These are phyloP conservation scores for Porphyrio hochstetteri DNA, from an alignment of 2,113 vertebrate genomes.

Conservation along the genomic window DNA sequence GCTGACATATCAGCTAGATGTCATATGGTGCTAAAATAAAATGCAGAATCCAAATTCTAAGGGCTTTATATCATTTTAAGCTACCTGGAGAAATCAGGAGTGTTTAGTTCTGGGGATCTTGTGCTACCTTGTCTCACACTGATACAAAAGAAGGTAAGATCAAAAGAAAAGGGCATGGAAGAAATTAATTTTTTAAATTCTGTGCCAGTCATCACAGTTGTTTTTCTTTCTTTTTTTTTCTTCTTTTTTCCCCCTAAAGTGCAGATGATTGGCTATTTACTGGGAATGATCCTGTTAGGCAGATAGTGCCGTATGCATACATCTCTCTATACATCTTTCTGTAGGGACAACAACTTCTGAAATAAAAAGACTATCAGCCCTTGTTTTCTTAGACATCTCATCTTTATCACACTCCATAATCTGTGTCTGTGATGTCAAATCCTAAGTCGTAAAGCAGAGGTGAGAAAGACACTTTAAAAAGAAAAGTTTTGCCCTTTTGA, in stretches of 20 bases:
- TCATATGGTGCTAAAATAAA: background rate
- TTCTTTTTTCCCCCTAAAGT: background rate
- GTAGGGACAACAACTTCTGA: background rate
- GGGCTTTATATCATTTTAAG: background rate
- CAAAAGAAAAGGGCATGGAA: background rate
- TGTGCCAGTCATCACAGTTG: background rate
- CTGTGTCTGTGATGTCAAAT: background rate
- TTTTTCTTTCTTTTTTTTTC: background rate
- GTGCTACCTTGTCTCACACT: background rate
- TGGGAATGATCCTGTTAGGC: conserved; percentile 11
- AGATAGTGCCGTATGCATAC: background rate
- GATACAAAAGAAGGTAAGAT: background rate
- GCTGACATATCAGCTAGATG: background rate
- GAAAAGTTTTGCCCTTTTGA: background rate
- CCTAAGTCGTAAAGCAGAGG: background rate
- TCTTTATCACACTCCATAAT: background rate
- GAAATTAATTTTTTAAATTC: background rate
- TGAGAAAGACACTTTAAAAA: background rate
- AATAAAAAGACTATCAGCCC: background rate
- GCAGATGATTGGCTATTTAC: background rate
- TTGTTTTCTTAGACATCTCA: background rate
- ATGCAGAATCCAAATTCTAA: background rate
- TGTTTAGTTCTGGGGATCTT: background rate
- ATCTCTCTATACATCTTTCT: background rate
- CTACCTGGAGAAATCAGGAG: background rate